Evolutionary conservation across 1,140 invertebrate species (phyloP).

Genomic region (Bombus turneri): DNA sequence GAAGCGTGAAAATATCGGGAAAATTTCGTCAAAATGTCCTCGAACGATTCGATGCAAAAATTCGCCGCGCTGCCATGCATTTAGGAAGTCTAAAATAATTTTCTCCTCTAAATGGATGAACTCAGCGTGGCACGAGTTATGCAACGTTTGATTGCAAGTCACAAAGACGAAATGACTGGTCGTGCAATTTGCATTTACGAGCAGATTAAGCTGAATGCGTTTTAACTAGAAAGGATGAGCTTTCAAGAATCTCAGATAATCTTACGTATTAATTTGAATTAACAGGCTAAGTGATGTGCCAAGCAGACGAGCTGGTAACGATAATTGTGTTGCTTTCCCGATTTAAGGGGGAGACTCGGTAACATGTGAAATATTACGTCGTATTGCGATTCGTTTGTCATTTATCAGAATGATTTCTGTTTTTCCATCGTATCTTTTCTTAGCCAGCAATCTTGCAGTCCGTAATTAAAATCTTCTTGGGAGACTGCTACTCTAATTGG

Average conservation of each 20-base stretch:
- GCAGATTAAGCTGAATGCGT: constrained; percentile 61
- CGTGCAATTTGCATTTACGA: constrained; percentile 63
- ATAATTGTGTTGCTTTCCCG: constrained; percentile 65
- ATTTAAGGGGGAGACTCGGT: constrained; percentile 44
- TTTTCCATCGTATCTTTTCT: neutral
- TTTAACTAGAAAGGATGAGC: constrained; percentile 63
- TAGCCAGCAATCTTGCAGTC: neutral
- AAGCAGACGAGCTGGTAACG: constrained; percentile 64
- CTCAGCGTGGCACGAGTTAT: constrained; percentile 53
- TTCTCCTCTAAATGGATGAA: constrained; percentile 51
- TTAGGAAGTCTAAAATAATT: constrained; percentile 44
- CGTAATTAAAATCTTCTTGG: neutral
- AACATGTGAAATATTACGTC: constrained; percentile 57
- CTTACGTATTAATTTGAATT: constrained; percentile 69
- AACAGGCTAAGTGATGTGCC: constrained; percentile 66
- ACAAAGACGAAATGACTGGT: constrained; percentile 56
- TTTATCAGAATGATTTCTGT: constrained; percentile 1
- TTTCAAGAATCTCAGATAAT: constrained; percentile 65
- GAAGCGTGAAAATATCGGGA: neutral
- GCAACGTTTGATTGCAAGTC: constrained; percentile 57
- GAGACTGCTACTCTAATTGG: neutral
- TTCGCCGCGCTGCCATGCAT: neutral
- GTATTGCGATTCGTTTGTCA: constrained; percentile 52
- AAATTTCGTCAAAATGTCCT: neutral
- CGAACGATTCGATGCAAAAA: neutral